Evolutionary conservation across 1,140 invertebrate genomes (phyloP).

Genomic region (Conus betulinus): DNA sequence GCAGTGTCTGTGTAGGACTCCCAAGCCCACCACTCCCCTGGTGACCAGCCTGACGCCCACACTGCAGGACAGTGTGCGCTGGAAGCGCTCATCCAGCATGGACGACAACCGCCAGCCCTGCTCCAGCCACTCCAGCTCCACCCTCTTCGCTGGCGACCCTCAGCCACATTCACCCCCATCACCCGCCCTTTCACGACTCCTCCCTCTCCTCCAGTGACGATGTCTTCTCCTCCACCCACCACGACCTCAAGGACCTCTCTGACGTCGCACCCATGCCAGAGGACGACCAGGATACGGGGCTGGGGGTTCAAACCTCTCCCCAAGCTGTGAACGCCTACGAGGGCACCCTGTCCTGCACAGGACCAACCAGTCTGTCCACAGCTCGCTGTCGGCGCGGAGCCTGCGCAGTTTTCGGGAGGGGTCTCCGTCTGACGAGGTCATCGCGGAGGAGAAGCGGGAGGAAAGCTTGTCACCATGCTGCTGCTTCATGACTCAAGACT

Average conservation of each 20-base stretch:
- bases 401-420: slow-evolving; percentile 66
- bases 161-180: slow-evolving; percentile 22
- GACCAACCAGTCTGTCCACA: slow-evolving; percentile 64
- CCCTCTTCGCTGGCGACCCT: not conserved
- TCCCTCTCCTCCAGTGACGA: slow-evolving; percentile 21
- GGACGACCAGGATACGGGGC: not conserved
- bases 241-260: slow-evolving; percentile 28
- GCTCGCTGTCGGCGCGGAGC: slow-evolving; percentile 65
- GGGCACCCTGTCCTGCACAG: slow-evolving; percentile 66
- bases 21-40: slow-evolving; percentile 52
- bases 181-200: slow-evolving; percentile 11
- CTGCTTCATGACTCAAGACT: not conserved
- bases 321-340: slow-evolving; percentile 52
- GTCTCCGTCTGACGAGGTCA: slow-evolving; percentile 60
- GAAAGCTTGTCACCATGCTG: not conserved
- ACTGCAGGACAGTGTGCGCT: slow-evolving; percentile 61
- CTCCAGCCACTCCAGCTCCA: slow-evolving; percentile 6
- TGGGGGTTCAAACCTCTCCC: slow-evolving; percentile 39
- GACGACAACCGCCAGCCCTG: not conserved
- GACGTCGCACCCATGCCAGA: not conserved
- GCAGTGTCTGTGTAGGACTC: not conserved
- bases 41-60: slow-evolving; percentile 69
- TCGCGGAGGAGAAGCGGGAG: slow-evolving; percentile 42
- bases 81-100: slow-evolving; percentile 48
- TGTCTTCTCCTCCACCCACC: slow-evolving; percentile 29